phyloP scores from a whole-genome alignment of 2,113 vertebrate genomes.

The Phylloscopus whistleri region DNA sequence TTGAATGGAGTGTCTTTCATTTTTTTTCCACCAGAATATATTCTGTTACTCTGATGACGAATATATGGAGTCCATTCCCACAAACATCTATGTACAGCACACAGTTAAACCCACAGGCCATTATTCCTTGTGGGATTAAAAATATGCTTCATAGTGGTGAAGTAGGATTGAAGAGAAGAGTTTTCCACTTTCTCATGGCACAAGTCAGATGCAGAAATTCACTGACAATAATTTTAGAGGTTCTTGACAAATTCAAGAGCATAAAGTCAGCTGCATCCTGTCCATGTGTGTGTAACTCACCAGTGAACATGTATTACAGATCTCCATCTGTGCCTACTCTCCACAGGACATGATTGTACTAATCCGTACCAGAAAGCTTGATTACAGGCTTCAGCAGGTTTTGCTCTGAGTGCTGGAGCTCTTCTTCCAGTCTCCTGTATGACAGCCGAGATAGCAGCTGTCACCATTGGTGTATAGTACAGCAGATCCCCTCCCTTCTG shows the following conservation, averaged over 20 bases:
- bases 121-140: neutral
- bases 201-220: neutral
- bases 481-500: neutral
- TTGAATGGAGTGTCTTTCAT: neutral
- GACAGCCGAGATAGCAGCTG: neutral
- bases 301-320: neutral
- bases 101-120: neutral
- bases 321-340: conserved; percentile 1
- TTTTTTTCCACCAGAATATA: neutral
- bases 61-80: neutral
- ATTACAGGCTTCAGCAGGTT: conserved; percentile 27
- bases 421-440: neutral
- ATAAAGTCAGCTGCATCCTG: neutral
- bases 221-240: neutral
- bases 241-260: neutral
- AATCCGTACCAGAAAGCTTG: neutral
- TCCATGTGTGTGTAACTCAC: neutral
- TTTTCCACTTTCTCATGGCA: neutral
- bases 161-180: neutral
- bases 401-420: neutral
- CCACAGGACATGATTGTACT: neutral
- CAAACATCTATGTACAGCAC: neutral
- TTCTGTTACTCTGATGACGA: neutral
- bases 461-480: neutral
- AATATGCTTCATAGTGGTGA: neutral